phyloP scores from a whole-genome alignment of 2,797 vertebrate species.

The Garrulus glandarius region DNA sequence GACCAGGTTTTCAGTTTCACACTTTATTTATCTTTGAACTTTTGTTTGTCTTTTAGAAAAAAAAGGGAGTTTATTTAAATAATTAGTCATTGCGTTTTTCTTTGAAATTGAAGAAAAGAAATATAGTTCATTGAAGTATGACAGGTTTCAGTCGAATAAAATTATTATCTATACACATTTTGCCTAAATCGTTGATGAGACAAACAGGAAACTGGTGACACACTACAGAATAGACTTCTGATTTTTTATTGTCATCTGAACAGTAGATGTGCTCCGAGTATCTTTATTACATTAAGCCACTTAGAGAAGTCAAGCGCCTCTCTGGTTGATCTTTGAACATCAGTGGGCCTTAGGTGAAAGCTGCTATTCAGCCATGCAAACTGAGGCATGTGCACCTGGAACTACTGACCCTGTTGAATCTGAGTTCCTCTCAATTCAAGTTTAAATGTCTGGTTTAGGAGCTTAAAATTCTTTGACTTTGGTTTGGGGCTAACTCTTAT shows the following conservation, averaged over 20 bases:
- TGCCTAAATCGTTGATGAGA: neutral
- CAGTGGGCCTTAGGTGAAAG: neutral
- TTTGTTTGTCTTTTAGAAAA: neutral
- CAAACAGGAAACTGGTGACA: neutral
- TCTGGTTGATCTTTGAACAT: neutral
- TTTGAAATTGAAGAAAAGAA: neutral
- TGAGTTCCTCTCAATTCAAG: neutral
- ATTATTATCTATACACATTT: neutral
- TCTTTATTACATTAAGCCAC: neutral
- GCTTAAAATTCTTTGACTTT: neutral
- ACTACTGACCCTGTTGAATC: neutral
- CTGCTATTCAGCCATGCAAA: neutral
- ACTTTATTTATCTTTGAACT: neutral
- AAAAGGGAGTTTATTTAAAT: neutral
- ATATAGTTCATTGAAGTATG: neutral
- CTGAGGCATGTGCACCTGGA: neutral
- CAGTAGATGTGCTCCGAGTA: neutral
- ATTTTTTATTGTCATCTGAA: neutral
- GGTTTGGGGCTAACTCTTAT: neutral
- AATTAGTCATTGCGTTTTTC: neutral
- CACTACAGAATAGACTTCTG: neutral
- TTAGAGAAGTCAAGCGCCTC: neutral
- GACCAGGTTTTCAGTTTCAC: neutral
- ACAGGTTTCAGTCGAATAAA: neutral
- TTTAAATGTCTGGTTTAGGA: neutral